Evolutionary conservation across 2,113 vertebrate species (phyloP).

Genomic region (Seriola aureovittata): DNA sequence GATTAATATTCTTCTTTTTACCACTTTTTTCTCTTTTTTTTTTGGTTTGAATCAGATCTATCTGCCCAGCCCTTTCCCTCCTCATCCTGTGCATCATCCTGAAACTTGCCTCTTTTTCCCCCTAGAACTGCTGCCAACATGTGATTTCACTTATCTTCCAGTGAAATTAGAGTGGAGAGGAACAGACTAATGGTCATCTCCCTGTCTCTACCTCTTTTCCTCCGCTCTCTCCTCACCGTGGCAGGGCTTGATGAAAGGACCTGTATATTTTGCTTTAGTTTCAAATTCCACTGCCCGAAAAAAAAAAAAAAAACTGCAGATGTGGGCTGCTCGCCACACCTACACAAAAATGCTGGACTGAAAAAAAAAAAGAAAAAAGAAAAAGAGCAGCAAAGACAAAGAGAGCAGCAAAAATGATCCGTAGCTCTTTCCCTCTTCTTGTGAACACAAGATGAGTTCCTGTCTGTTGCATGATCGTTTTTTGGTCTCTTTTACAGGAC

Average conservation of each 20-base stretch:
- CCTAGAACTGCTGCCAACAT: conserved; percentile 72
- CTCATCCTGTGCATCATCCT: conserved; percentile 28
- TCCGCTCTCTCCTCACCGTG: conserved; percentile 62
- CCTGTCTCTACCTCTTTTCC: conserved; percentile 67
- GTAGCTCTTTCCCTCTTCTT: conserved; percentile 43
- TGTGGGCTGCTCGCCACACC: conserved; percentile 79
- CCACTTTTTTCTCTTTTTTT: neutral
- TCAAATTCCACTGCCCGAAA: conserved; percentile 74
- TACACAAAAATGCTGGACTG: conserved; percentile 69
- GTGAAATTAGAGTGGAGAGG: conserved; percentile 77
- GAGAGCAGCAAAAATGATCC: conserved; percentile 31
- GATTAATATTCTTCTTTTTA: conserved; percentile 1
- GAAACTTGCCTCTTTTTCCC: conserved; percentile 40
- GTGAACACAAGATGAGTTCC: conserved; percentile 55
- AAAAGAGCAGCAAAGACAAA: conserved; percentile 23
- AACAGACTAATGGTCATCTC: conserved; percentile 79
- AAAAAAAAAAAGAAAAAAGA: conserved; percentile 32
- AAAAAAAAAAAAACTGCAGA: conserved; percentile 60
- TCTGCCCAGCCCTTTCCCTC: conserved; percentile 6
- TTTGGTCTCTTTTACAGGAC: neutral
- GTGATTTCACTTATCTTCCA: conserved; percentile 83
- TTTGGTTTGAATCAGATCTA: conserved; percentile 7
- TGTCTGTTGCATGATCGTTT: conserved; percentile 5
- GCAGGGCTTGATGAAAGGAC: conserved; percentile 78
- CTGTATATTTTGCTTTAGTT: conserved; percentile 82